Base-by-base conservation (phyloP, 2,113 vertebrate species). In the Gobius niger region DNA sequence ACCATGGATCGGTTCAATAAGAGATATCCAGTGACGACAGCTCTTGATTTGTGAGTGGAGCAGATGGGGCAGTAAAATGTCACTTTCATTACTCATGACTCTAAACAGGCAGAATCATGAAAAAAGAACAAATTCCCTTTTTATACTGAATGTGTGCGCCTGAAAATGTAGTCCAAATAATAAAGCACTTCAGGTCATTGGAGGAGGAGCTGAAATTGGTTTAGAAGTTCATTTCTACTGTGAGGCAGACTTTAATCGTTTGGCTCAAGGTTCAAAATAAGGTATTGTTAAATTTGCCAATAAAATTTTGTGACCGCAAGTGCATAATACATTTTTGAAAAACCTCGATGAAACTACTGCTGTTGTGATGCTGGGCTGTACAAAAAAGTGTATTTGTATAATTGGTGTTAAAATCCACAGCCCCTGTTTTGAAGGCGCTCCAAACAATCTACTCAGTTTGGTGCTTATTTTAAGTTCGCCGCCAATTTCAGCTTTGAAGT, bases 31-130 rank as follows among this genome's bases (percentile, higher is more conserved):
- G 19, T 66, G 67, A 50, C 59, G 40, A 6, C 63, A 65, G 70
- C 42, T 67, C 51, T 61, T 61, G 67, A 80, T 86, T 71, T 75
- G 75, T 75, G 47, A 42, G 68, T 68, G 44, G 8, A 52, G 41
- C 59, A 70, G 59, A 64, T 67, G 66, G 52, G 51, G 15, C 64
- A 18, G 54, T 68, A 72, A 34, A 72, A 70, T 18, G 56, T 52
- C 11, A 60, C 9, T 41, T 44, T 56, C 19, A 56, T 74, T 65
- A 50, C 67, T 74, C 42, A 72, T 65, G 14, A 44, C 63, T 44
- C 66, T 72, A 40, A 61, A 60, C 40, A 60, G 40, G 14, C 57
- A 7, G 57, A 60, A 60, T 60, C 15, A 10, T 52, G 40, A 53
- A 71, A 67, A 70, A 15, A 0, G 0, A 49, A 34, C 73, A 77